phyloP scores from a whole-genome alignment of 1,140 invertebrate species.

The Tribolium madens region DNA sequence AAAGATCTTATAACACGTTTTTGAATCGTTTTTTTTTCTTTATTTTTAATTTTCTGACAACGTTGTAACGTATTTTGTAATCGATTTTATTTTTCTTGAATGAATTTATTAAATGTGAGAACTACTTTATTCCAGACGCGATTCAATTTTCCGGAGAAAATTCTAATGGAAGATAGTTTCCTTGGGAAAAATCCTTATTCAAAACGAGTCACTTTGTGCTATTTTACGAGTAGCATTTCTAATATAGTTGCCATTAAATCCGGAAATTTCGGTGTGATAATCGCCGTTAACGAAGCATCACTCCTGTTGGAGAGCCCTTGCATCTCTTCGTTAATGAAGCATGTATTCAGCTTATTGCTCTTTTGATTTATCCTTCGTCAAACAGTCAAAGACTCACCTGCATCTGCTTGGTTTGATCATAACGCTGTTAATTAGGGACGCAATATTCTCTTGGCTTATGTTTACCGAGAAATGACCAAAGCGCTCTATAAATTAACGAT shows the following conservation, averaged over 20 bases:
- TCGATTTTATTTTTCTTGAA: background rate
- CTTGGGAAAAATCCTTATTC: background rate
- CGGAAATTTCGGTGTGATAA: background rate
- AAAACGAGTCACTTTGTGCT: background rate
- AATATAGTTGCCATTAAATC: background rate
- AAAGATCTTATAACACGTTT: background rate
- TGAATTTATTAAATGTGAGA: background rate
- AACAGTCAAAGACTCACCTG: conserved; percentile 16
- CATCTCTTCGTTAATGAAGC: background rate
- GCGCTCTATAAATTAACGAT: background rate
- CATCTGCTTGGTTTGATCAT: conserved; percentile 6
- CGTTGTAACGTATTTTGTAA: too few species aligned
- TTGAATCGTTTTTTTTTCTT: too few species aligned
- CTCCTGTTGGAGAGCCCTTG: background rate
- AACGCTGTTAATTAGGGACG: conserved; percentile 2
- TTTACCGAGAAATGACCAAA: conserved; percentile 1
- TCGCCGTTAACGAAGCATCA: background rate
- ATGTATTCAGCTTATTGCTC: conserved; percentile 9
- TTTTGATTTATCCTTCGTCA: conserved; percentile 12
- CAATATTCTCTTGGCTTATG: background rate
- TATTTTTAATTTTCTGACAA: too few species aligned
- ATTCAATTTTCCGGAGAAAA: background rate
- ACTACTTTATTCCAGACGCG: background rate
- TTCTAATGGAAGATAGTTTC: background rate
- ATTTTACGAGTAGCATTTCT: background rate